These are phyloP conservation scores for Tribolium castaneum DNA, from an alignment of 1,140 invertebrate species.

Conservation along the genomic window DNA sequence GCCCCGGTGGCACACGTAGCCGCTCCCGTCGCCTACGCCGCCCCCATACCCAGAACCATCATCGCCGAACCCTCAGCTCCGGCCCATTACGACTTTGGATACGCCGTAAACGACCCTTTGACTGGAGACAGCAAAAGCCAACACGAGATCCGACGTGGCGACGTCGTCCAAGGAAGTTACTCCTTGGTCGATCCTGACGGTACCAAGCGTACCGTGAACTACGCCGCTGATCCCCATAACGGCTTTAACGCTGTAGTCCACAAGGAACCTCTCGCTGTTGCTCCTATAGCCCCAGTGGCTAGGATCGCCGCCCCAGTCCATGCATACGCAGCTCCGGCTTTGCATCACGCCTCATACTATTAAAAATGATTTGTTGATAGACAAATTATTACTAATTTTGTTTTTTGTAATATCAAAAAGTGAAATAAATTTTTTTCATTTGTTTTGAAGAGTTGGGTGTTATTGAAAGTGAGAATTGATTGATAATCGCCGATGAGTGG, in stretches of 20 bases:
- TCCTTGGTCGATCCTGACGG: constrained; percentile 68
- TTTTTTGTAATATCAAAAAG: not conserved
- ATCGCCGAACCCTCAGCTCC: constrained; percentile 59
- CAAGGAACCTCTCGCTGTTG: constrained; percentile 59
- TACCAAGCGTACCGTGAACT: constrained; percentile 66
- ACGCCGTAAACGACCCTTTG: constrained; percentile 64
- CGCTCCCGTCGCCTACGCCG: constrained; percentile 62
- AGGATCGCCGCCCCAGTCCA: constrained; percentile 48
- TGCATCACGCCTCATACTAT: not conserved
- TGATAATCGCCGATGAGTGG: not conserved
- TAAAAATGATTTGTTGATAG: not conserved
- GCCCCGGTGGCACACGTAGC: constrained; percentile 50
- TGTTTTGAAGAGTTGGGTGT: not conserved
- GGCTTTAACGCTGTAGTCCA: constrained; percentile 66
- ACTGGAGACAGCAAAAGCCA: constrained; percentile 61
- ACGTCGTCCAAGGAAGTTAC: constrained; percentile 54
- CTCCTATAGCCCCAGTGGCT: constrained; percentile 51
- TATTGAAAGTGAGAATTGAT: not conserved
- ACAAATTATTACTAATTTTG: not conserved
- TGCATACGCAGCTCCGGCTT: constrained; percentile 39
- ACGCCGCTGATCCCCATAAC: constrained; percentile 66
- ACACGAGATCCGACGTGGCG: constrained; percentile 52
- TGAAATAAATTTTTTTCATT: not conserved
- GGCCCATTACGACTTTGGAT: constrained; percentile 53
- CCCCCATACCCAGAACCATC: constrained; percentile 53